Evolutionary conservation across 2,888 invertebrate genomes (phyloP), one percentile per base, ranked within the genome.

Genomic region (Melieria omissa): DNA sequence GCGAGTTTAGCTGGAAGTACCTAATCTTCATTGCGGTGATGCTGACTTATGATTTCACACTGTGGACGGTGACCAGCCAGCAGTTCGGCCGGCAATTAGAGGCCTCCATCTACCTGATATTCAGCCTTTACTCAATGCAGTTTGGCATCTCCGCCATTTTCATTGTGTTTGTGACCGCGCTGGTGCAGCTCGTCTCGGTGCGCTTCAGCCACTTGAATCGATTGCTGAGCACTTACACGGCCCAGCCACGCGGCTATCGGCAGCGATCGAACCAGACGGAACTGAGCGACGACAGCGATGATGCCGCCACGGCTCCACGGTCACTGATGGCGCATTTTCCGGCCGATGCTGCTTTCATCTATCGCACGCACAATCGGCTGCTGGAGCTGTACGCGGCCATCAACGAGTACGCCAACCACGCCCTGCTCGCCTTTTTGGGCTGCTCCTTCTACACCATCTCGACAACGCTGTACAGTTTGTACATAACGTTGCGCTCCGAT

Each of bases 311-410:
- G 29, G 2, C 29, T 2, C 29, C 29, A 29, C 49, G 29, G 14
- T 16, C 1, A 10, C 60, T 45, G 49, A 12, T n/a, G 7, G n/a
- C 57, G 2, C 4, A n/a, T n/a, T 66, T 66, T n/a, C 57, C 76
- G 29, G 77, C 77, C 3, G 80, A 81, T 57, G 77, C 80, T 5
- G 80, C 81, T 72, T 70, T 72, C 12, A 75, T 78, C 7, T 84
- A 82, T 74, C 81, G 81, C 47, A 78, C 81, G 57, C 84, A 84
- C 70, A 85, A 83, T 49, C 80, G 78, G 44, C 64, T 84, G 52
- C 63, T 84, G 70, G 77, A 78, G 49, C 80, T 82, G 42, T 83
- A 80, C 57, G 82, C 80, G 72, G 71, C 73, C 70, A 78, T 82
- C 57, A 84, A 84, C 54, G 80, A 82, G 42, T 80, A 81, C 45